phyloP scores from a whole-genome alignment of 2,113 vertebrate species.

The Camelus bactrianus region DNA sequence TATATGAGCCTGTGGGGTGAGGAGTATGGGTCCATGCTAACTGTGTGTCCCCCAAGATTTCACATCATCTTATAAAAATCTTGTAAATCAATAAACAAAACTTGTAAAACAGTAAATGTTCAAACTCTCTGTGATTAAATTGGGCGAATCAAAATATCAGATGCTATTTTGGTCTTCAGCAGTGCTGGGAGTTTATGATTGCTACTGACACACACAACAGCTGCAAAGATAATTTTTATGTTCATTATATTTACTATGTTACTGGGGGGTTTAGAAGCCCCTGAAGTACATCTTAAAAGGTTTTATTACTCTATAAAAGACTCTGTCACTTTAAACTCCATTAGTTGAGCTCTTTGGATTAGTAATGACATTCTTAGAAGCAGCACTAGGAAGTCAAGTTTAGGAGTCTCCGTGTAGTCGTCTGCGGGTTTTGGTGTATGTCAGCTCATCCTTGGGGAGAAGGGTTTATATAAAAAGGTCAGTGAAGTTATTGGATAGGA shows the following conservation, averaged over 20 bases:
- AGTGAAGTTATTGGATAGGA: constrained; percentile 53
- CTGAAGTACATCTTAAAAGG: constrained; percentile 87
- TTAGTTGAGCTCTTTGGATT: constrained; percentile 82
- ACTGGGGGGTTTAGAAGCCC: constrained; percentile 84
- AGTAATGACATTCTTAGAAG: constrained; percentile 76
- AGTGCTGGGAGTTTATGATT: constrained; percentile 85
- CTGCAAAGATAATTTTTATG: constrained; percentile 88
- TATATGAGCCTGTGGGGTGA: constrained; percentile 61
- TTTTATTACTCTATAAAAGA: constrained; percentile 86
- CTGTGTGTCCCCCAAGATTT: constrained; percentile 71
- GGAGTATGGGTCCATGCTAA: constrained; percentile 59
- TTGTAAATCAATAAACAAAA: constrained; percentile 85
- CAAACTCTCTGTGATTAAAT: constrained; percentile 83
- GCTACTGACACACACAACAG: constrained; percentile 85
- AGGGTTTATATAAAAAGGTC: constrained; percentile 32
- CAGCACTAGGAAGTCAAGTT: constrained; percentile 40
- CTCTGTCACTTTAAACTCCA: constrained; percentile 84
- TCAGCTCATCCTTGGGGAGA: constrained; percentile 13
- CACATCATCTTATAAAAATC: constrained; percentile 82
- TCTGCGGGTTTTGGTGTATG: neutral
- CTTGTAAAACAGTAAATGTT: constrained; percentile 79
- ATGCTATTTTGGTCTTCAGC: constrained; percentile 83
- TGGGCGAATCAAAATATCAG: constrained; percentile 85
- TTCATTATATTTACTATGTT: constrained; percentile 88
- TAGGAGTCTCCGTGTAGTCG: constrained; percentile 54